Percentiles rank a stretch among this genome's conserved stretches.
phyloP scores from a whole-genome alignment of 2,888 invertebrate genomes.

The Dinocampus coccinellae region DNA sequence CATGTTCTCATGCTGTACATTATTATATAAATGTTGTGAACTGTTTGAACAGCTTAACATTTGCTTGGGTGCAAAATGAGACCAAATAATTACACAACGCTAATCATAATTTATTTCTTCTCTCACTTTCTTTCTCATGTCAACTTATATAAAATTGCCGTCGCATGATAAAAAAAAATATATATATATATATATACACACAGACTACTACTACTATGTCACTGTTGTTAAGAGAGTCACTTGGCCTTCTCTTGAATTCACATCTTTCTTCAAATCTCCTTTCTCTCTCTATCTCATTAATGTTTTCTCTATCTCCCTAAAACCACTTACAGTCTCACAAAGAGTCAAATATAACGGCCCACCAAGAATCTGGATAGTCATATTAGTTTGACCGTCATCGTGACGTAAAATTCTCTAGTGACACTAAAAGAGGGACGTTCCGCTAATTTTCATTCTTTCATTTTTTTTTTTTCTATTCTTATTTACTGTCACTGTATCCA shows the following conservation, averaged over 20 bases:
- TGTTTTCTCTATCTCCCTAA: neutral
- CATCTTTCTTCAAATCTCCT: neutral
- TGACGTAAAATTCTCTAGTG: constrained; percentile 11
- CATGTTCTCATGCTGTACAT: neutral
- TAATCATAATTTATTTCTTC: constrained; percentile 19
- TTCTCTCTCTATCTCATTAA: too few species aligned
- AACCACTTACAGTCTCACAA: constrained; percentile 9
- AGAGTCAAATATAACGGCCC: constrained; percentile 21
- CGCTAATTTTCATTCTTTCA: constrained; percentile 11
- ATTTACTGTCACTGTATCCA: neutral
- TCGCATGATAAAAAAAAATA: constrained; percentile 9
- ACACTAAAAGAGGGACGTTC: neutral
- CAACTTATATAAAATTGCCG: neutral
- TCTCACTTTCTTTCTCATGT: neutral
- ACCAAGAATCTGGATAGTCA: constrained; percentile 26
- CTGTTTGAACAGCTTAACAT: neutral
- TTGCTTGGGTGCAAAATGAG: constrained; percentile 4
- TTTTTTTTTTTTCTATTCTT: constrained; percentile 8
- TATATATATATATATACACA: neutral
- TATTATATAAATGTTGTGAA: neutral
- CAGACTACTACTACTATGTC: neutral
- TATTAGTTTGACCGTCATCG: constrained; percentile 36
- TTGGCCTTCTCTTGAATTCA: neutral
- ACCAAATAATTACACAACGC: constrained; percentile 23
- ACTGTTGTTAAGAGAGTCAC: constrained; percentile 11